Conservation (phyloP, 2,113 vertebrate genomes). For the Nyctibius bracteatus region DNA sequence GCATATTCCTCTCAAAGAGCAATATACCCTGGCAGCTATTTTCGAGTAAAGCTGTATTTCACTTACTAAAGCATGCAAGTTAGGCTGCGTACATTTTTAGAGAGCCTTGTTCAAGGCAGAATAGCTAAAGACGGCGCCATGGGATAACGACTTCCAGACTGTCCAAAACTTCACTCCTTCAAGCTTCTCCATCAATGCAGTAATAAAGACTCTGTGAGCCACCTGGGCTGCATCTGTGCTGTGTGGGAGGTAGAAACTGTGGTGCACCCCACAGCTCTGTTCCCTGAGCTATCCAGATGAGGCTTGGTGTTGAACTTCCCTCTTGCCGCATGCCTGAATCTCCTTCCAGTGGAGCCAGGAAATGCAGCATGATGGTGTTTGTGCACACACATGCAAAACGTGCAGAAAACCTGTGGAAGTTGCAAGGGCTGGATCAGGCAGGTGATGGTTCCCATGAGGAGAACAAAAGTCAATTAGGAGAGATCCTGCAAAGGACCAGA, state of each 20-base stretch:
- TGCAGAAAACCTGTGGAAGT: not conserved
- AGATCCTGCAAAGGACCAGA: not conserved
- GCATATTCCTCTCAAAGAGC: not conserved
- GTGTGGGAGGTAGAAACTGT: conserved; percentile 13
- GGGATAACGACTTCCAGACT: conserved; percentile 50
- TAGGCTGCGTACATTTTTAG: not conserved
- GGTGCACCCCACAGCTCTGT: not conserved
- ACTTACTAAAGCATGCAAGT: not conserved
- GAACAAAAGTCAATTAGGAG: not conserved
- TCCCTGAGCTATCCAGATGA: not conserved
- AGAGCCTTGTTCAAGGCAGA: not conserved
- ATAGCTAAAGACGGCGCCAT: not conserved
- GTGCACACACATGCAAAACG: not conserved
- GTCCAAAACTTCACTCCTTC: conserved; percentile 34
- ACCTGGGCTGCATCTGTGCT: conserved; percentile 52
- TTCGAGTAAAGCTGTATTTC: not conserved
- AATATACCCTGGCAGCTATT: not conserved
- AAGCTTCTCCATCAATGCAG: not conserved
- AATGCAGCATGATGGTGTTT: not conserved
- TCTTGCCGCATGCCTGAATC: not conserved
- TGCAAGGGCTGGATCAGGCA: not conserved
- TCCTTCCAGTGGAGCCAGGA: not conserved
- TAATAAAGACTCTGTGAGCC: not conserved
- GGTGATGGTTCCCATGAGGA: not conserved
- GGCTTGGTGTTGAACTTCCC: not conserved